Conservation (phyloP, 1,140 invertebrate genomes). For the Conus ventricosus region DNA sequence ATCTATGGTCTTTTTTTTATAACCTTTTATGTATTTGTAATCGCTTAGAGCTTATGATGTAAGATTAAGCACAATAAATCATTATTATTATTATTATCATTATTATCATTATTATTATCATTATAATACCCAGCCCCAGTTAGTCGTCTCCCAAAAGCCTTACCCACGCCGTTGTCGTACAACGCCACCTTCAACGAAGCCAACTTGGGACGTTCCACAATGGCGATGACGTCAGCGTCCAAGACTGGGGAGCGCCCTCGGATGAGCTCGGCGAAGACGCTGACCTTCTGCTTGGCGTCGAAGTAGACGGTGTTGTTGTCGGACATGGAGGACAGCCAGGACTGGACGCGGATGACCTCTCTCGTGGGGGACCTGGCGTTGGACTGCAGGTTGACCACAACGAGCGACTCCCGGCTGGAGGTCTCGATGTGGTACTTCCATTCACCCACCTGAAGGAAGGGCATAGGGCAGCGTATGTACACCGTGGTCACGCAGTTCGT, state of each 20-base stretch:
- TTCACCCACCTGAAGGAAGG: conserved; percentile 22
- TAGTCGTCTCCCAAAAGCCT: neutral
- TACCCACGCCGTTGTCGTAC: conserved; percentile 46
- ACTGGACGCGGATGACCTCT: conserved; percentile 35
- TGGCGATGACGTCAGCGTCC: conserved; percentile 40
- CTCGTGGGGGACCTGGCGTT: conserved; percentile 20
- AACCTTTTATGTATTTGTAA: too few species aligned
- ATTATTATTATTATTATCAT: too few species aligned
- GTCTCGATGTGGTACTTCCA: conserved; percentile 44
- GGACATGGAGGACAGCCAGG: conserved; percentile 36
- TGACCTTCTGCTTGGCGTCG: conserved; percentile 41
- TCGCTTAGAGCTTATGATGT: too few species aligned
- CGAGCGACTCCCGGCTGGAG: conserved; percentile 31
- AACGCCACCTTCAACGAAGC: conserved; percentile 26
- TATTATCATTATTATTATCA: too few species aligned
- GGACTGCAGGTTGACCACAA: conserved; percentile 45
- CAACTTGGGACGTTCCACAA: conserved; percentile 43
- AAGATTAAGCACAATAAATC: too few species aligned
- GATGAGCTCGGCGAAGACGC: conserved; percentile 43
- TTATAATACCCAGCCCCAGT: too few species aligned
- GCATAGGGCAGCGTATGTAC: neutral
- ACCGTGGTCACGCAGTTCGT: neutral
- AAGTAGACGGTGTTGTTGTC: conserved; percentile 36
- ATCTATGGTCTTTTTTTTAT: too few species aligned
- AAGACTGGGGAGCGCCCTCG: conserved; percentile 43